phyloP scores from a whole-genome alignment of 2,113 vertebrate genomes.

The Taxidea taxus region DNA sequence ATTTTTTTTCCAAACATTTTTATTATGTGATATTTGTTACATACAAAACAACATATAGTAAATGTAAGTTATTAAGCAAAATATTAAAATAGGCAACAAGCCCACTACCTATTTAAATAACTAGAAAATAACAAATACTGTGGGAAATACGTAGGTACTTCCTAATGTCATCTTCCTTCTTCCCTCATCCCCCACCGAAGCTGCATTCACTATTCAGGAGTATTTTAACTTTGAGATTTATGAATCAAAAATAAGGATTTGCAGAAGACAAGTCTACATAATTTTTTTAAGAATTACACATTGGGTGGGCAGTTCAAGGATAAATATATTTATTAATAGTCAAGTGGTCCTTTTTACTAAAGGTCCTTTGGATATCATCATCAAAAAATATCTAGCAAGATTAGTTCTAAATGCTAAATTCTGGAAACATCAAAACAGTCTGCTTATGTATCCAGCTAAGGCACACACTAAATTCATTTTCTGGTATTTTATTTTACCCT shows the following conservation, averaged over 20 bases:
- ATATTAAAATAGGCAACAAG: not conserved
- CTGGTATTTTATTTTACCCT: constrained; percentile 34
- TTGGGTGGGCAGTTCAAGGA: not conserved
- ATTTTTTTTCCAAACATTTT: not conserved
- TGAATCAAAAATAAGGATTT: not conserved
- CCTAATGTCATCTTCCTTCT: not conserved
- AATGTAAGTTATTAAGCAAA: not conserved
- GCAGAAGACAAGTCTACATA: not conserved
- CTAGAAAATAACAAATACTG: not conserved
- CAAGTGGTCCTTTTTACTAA: not conserved
- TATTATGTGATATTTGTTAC: not conserved
- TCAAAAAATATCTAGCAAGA: not conserved
- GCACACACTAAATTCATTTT: constrained; percentile 41
- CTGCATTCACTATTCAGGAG: not conserved
- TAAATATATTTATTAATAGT: not conserved
- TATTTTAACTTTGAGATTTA: not conserved
- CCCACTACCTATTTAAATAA: not conserved
- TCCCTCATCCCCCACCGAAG: not conserved
- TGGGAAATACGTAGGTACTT: not conserved
- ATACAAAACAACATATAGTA: not conserved
- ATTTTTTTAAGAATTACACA: not conserved
- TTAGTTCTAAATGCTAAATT: not conserved
- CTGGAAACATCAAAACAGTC: not conserved
- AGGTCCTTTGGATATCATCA: not conserved
- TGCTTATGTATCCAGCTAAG: not conserved